phyloP scores from a whole-genome alignment of 2,888 invertebrate genomes.

The Lepidonotus clava region DNA sequence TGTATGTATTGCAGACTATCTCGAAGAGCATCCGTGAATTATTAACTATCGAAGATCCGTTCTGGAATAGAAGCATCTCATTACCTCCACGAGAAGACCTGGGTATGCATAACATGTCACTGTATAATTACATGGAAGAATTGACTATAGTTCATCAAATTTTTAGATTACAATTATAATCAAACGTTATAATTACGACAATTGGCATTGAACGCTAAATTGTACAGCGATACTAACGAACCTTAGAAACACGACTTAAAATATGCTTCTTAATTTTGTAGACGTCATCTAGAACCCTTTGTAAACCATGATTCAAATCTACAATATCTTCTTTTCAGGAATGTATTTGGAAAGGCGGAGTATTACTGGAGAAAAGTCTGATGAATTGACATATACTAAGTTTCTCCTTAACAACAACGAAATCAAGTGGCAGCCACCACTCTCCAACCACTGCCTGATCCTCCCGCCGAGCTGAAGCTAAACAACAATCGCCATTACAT shows the following conservation, averaged over 20 bases:
- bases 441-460: slow-evolving; percentile 76
- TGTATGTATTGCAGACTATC: slow-evolving; percentile 74
- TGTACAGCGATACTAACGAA: too few species aligned
- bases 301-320: neutral
- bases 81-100: slow-evolving; percentile 75
- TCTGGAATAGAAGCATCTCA: slow-evolving; percentile 77
- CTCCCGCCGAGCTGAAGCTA: slow-evolving; percentile 66
- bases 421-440: slow-evolving; percentile 77
- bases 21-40: slow-evolving; percentile 75
- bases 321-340: slow-evolving; percentile 68
- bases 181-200: too few species aligned
- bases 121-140: neutral
- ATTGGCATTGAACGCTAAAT: too few species aligned
- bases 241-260: too few species aligned
- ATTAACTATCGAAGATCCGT: slow-evolving; percentile 74
- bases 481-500: neutral
- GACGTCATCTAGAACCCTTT: neutral
- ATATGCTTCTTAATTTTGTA: neutral
- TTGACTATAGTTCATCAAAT: neutral
- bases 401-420: slow-evolving; percentile 69
- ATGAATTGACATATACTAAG: slow-evolving; percentile 71
- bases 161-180: neutral
- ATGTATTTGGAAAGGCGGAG: slow-evolving; percentile 77
- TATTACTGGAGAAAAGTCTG: slow-evolving; percentile 71
- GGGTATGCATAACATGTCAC: slow-evolving; percentile 65